Conservation (phyloP, 2,113 vertebrate species). For the Marmota flaviventris region DNA sequence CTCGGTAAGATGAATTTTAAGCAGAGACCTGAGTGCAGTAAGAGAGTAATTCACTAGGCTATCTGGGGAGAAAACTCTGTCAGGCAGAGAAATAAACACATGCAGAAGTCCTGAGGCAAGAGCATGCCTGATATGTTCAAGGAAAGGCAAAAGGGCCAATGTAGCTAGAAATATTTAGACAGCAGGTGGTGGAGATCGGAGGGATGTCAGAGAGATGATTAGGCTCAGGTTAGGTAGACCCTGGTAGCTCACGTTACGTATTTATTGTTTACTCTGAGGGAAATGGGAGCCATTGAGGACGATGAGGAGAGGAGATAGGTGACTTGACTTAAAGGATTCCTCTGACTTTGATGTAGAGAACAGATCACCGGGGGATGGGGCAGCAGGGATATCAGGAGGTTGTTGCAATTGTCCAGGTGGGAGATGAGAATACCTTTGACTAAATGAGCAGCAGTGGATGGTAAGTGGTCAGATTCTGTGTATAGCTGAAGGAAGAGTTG, state of each 20-base stretch:
- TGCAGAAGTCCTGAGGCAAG: slow-evolving; percentile 5
- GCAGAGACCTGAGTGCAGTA: background rate
- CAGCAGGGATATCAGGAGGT: background rate
- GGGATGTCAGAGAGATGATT: background rate
- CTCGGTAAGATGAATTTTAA: background rate
- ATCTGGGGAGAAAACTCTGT: background rate
- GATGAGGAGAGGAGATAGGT: background rate
- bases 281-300: background rate
- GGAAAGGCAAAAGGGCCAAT: background rate
- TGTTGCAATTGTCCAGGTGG: background rate
- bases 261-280: background rate
- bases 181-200: background rate
- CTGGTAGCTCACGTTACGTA: background rate
- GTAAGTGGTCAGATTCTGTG: slow-evolving; percentile 10
- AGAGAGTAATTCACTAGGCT: background rate
- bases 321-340: background rate
- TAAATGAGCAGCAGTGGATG: background rate
- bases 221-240: background rate
- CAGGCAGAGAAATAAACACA: background rate
- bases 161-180: background rate
- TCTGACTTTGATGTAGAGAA: background rate
- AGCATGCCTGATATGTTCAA: background rate
- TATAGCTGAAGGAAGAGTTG: background rate
- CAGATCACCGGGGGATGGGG: background rate
- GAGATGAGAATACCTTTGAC: background rate